A percentile compares a stretch with the other conserved stretches of the same genome.
phyloP scores from a whole-genome alignment of 92 coral and sea anemone genomes.

The Paragorgia papillata region DNA sequence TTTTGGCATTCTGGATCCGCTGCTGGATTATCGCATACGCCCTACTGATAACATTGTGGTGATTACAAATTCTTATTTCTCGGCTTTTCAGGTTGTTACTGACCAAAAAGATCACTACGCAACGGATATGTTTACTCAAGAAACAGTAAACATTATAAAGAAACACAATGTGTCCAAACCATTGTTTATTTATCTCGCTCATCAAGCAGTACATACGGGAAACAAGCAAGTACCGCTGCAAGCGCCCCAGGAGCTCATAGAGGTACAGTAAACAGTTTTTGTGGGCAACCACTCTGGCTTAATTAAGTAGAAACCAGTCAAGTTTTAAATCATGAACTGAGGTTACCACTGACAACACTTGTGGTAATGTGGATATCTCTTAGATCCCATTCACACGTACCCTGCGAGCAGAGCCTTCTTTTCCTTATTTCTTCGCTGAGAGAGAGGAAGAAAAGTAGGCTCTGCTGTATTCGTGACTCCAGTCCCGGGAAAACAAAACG shows the following conservation, averaged over 20 bases:
- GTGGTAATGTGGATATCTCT: no score
- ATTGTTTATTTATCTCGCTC: conserved; percentile 87
- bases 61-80: not conserved
- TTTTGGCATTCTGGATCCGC: no score
- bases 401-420: no score
- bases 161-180: conserved; percentile 79
- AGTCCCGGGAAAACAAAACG: no score
- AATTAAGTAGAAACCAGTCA: not conserved
- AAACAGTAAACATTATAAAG: conserved; percentile 78
- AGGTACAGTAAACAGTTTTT: conserved; percentile 44
- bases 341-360: no score
- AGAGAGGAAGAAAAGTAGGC: no score
- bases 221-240: conserved; percentile 78
- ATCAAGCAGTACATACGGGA: conserved; percentile 94
- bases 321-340: not conserved
- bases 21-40: no score
- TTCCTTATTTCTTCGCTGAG: no score
- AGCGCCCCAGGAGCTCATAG: conserved; percentile 77
- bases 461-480: no score
- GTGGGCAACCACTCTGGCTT: no score
- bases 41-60: no score
- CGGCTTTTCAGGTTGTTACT: conserved; percentile 58
- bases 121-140: conserved; percentile 83
- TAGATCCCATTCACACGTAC: no score
- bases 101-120: conserved; percentile 91